Base-by-base conservation (phyloP, 2,113 vertebrate genomes). In the Tetrao urogallus region DNA sequence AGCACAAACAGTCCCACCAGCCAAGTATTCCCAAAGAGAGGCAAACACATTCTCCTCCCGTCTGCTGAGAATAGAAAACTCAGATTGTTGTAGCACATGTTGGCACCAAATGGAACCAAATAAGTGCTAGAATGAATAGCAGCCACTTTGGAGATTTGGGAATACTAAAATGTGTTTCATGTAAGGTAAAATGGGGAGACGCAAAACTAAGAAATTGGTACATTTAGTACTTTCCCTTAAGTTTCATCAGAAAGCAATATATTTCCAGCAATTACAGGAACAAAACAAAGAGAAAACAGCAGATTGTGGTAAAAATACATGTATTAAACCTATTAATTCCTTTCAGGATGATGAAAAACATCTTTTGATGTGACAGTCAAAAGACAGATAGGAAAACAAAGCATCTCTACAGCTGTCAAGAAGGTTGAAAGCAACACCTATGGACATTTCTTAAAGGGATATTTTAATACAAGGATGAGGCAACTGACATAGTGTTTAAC, bases 251-350 rank as follows among this genome's bases (percentile, higher is more conserved):
- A 64, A 76, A 90, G 50, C 6, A 9, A 89, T 11, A 5, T 30
- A 74, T 47, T 94, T 4, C 25, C 84, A 45, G 72, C 82, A 95
- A 81, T 48, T 86, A 67, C 13, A 65, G 82, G 95, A 86, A 94
- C 7, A 93, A 74, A 88, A 9, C 18, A 58, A 89, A 88, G 34
- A 32, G 52, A 56, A 92, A 83, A 79, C 45, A 78, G 30, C n/a
- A 84, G 48, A 40, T 50, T 30, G 52, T 43, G 54, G 69, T 83
- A 94, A 78, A 94, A 92, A 47, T n/a, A 16, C 9, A 7, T 25
- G 20, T 65, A 50, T 63, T 83, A 93, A 93, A 82, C 10, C 40
- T 86, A 48, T 71, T 86, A 80, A 15, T 86, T 92, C 54, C 54
- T 43, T 61, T 12, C 14, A 70, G 43, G 34, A 69, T 78, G 22